Evolutionary conservation across 2,113 vertebrate genomes (phyloP).

Genomic region (human): DNA sequence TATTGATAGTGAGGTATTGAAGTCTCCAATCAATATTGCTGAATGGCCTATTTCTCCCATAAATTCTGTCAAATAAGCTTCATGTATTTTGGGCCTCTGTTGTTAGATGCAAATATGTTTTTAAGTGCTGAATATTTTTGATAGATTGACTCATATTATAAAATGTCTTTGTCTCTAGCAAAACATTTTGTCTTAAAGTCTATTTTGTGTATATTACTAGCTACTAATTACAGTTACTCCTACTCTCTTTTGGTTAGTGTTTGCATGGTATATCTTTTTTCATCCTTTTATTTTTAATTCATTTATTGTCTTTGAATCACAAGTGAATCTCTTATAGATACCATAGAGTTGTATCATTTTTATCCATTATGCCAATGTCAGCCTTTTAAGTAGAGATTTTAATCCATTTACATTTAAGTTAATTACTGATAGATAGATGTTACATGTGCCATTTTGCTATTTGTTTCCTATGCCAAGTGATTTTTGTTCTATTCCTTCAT

Average conservation of each 20-base stretch:
- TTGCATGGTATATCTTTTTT: background rate
- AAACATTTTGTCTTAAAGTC: background rate
- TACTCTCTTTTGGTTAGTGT: background rate
- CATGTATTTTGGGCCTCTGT: background rate
- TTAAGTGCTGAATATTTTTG: background rate
- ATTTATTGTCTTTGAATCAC: background rate
- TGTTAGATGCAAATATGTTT: background rate
- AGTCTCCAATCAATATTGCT: background rate
- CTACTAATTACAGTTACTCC: background rate
- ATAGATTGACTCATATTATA: background rate
- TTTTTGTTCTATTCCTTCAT: too few relatives aligned
- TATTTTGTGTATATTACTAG: background rate
- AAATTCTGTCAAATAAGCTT: background rate
- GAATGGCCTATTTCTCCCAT: background rate
- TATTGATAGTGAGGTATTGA: background rate
- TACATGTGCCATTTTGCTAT: too few relatives aligned
- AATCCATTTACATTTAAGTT: too few relatives aligned
- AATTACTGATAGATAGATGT: too few relatives aligned
- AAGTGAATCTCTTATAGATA: background rate
- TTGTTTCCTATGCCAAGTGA: too few relatives aligned
- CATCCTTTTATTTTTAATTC: background rate
- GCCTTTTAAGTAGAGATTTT: too few relatives aligned
- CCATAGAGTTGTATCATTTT: too few relatives aligned
- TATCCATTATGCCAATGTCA: too few relatives aligned
- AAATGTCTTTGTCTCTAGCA: background rate